Evolutionary conservation across 2,113 vertebrate species (phyloP).

Genomic region (Rhabdomys dilectus): DNA sequence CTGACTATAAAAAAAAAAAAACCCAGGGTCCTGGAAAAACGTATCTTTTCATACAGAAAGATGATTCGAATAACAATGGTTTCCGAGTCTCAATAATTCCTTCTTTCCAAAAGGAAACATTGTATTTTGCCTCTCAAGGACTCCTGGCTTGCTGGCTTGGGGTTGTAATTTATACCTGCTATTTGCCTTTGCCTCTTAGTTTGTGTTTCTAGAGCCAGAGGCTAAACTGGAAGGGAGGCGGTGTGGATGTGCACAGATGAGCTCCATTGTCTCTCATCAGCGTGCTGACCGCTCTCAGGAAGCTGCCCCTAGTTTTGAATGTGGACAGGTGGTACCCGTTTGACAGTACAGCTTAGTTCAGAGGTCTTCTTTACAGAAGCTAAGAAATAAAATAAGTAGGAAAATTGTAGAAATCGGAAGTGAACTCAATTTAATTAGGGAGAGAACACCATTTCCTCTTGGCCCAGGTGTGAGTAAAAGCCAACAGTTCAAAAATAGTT

Average conservation of each 20-base stretch:
- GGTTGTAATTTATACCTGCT: neutral
- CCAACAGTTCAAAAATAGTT: neutral
- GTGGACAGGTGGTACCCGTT: neutral
- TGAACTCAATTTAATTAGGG: constrained; percentile 14
- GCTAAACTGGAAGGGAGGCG: neutral
- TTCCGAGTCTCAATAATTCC: neutral
- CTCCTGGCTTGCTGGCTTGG: neutral
- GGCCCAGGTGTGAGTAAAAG: neutral
- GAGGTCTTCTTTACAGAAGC: neutral
- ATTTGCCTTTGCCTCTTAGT: neutral
- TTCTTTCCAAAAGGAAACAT: neutral
- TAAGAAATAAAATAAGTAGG: neutral
- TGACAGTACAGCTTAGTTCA: neutral
- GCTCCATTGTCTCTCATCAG: neutral
- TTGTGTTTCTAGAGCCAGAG: neutral
- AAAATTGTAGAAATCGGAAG: neutral
- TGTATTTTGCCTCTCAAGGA: neutral
- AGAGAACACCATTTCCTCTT: neutral
- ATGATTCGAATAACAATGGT: neutral
- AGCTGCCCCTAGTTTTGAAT: neutral
- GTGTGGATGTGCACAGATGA: neutral
- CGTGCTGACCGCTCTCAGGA: neutral
- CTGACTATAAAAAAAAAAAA: neutral
- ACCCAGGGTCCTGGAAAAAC: neutral
- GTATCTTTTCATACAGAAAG: neutral